These are phyloP conservation scores for Enteromius paludinosus DNA, from an alignment of 2,797 vertebrate species.

Conservation along the genomic window DNA sequence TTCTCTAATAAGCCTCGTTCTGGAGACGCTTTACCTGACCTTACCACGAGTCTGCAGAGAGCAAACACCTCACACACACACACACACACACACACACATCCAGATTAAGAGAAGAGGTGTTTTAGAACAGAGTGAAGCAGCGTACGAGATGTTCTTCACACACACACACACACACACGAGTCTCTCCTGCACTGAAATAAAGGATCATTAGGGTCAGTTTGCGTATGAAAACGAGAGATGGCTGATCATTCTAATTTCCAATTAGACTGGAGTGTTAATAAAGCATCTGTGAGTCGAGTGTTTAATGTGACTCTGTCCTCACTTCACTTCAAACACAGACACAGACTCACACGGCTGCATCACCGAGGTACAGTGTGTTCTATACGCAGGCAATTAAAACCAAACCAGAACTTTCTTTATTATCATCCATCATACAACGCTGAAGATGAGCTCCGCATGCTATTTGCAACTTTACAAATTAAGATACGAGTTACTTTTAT, in stretches of 20 bases:
- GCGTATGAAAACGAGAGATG: constrained; percentile 63
- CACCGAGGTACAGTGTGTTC: neutral
- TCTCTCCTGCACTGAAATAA: constrained; percentile 50
- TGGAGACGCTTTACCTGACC: constrained; percentile 22
- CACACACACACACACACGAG: neutral
- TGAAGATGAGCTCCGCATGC: no score
- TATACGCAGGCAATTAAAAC: no score
- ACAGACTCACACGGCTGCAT: no score
- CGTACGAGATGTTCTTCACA: neutral
- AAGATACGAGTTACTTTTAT: no score
- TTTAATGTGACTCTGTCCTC: neutral
- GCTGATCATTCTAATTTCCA: constrained; percentile 62
- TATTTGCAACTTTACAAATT: no score
- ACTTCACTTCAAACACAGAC: neutral
- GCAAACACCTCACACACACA: neutral
- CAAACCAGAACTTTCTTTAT: no score
- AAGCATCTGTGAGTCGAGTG: constrained; percentile 42
- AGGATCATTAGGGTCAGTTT: constrained; percentile 63
- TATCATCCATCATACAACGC: no score
- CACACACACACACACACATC: neutral
- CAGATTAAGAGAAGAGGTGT: no score
- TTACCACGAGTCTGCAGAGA: neutral
- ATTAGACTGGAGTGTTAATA: constrained; percentile 62
- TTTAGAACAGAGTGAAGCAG: no score
- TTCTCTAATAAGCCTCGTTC: constrained; percentile 9